phyloP scores from a whole-genome alignment of 1,140 invertebrate species.

The Zaprionus camerounensis region DNA sequence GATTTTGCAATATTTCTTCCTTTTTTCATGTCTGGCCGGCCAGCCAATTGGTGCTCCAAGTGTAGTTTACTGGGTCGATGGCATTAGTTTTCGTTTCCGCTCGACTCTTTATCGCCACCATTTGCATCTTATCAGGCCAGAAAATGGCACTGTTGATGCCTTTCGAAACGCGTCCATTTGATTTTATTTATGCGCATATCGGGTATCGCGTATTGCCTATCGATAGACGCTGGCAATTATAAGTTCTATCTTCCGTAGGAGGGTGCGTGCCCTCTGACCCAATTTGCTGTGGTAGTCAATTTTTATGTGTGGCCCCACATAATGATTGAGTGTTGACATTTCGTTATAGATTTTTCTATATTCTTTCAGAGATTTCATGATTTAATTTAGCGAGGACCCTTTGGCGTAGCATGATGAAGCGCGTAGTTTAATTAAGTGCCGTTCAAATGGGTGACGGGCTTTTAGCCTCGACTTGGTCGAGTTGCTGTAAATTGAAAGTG shows the following conservation, averaged over 20 bases:
- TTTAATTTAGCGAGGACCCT: conserved; percentile 37
- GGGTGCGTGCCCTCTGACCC: conserved; percentile 18
- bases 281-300: conserved; percentile 20
- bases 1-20: conserved; percentile 46
- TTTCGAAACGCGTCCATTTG: conserved; percentile 47
- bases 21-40: not conserved
- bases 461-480: not conserved
- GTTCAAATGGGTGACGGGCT: conserved; percentile 39
- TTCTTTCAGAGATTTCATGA: conserved; percentile 25
- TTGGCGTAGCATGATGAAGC: conserved; percentile 22
- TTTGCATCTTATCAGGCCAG: conserved; percentile 76
- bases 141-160: conserved; percentile 41
- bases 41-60: conserved; percentile 47
- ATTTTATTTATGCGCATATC: conserved; percentile 60
- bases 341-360: conserved; percentile 29
- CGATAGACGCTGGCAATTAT: conserved; percentile 60
- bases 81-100: conserved; percentile 69
- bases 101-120: conserved; percentile 65
- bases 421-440: conserved; percentile 73
- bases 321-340: conserved; percentile 71
- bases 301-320: conserved; percentile 20
- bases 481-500: not conserved
- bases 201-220: conserved; percentile 15
- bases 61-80: conserved; percentile 47
- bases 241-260: conserved; percentile 9